phyloP scores from a whole-genome alignment of 2,797 vertebrate genomes.

The Percopsis omiscomaycus region DNA sequence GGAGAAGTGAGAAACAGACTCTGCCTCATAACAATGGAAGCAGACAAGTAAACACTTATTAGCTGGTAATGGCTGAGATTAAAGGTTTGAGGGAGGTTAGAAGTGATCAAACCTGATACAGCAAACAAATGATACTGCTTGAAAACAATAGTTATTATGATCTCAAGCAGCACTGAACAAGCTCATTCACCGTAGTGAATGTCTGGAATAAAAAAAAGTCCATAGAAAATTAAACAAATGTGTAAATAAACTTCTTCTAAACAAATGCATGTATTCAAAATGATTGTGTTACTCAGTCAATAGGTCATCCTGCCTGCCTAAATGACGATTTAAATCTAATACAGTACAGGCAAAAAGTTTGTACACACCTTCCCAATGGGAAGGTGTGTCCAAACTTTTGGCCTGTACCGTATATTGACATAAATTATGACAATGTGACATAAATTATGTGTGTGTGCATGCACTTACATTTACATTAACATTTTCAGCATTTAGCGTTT shows the following conservation, averaged over 20 bases:
- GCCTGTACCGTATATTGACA: no score
- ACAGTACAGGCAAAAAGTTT: no score
- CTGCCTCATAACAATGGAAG: slow-evolving; percentile 13
- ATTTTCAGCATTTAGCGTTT: no score
- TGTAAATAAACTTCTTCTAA: neutral
- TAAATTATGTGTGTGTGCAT: no score
- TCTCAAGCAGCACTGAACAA: slow-evolving; percentile 28
- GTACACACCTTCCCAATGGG: neutral
- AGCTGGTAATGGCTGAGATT: neutral
- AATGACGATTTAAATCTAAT: no score
- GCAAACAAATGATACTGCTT: slow-evolving; percentile 48
- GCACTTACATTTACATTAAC: no score
- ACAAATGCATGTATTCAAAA: no score
- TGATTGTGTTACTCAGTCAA: no score
- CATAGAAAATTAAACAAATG: neutral
- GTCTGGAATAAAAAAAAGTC: slow-evolving; percentile 15
- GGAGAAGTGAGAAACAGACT: slow-evolving; percentile 19
- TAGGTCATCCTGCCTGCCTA: no score
- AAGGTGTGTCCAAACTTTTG: neutral
- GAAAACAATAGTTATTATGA: slow-evolving; percentile 43
- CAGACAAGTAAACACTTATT: slow-evolving; percentile 4
- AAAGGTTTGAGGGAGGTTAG: slow-evolving; percentile 12
- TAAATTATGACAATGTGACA: no score
- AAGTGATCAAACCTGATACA: slow-evolving; percentile 24
- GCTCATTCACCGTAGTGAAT: slow-evolving; percentile 35